Base-by-base conservation (phyloP, 30 jellyfish, hydroid and myxozoan species). In the Hydractinia echinata region DNA sequence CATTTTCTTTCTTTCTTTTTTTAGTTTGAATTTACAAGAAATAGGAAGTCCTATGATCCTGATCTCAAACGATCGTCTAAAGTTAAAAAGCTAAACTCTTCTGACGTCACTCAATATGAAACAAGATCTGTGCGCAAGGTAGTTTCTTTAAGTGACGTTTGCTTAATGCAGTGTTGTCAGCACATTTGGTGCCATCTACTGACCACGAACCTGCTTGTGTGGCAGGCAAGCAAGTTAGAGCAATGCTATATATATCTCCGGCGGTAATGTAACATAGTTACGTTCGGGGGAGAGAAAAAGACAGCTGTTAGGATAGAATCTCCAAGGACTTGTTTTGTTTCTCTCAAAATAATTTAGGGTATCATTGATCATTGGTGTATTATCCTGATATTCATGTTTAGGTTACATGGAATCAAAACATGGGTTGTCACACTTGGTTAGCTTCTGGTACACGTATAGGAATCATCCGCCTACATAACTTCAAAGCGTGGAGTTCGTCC, bases 371-470 rank as follows among this genome's bases (percentile, higher is more conserved):
- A 30, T 30, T 30, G 44, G 1, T 30, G 44, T 30, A 30, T 30
- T 30, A 0, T 30, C 44, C 44, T 30, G 44, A 30, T 30, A 30
- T 30, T 30, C 79, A 4, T 60, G 58, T 67, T 44, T 68, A 88
- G 96, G 69, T 88, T 7, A 21, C 77, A 66, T 88, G 96, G 96
- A 88, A 88, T 80, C 89, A 86, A 3, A 88, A 88, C 66, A 79
- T 77, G 51, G 96, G 96, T 8, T 54, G 82, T 56, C 93, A 88
- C 49, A 73, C 77, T 30, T 67, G 89, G 94, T 69, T 88, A 51
- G 96, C 87, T 4, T 83, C 96, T 21, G 96, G 96, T 4, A 89
- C 94, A 5, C 18, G 80, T 51, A 81, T 83, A 15, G 96, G 96
- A 4, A 11, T 88, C 61, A 94, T 88, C 44, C 88, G 96, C 54